These are phyloP conservation scores for Drosophila differens DNA, from an alignment of 2,888 invertebrate genomes.

Conservation along the genomic window DNA sequence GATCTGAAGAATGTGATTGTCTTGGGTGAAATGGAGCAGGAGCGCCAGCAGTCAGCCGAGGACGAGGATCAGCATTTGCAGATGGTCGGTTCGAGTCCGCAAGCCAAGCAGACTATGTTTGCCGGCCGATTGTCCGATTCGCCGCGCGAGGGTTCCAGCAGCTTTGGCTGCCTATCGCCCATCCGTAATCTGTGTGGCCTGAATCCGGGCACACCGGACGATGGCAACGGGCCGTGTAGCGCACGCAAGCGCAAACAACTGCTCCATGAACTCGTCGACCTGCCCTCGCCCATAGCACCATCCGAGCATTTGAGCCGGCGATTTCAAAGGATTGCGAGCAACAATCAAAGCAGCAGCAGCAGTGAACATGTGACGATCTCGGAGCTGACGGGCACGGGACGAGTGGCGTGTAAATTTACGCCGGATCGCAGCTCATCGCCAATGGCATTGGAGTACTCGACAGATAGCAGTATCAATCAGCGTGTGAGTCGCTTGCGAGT, in stretches of 20 bases:
- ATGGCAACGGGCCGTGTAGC: conserved; percentile 50
- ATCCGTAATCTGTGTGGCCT: conserved; percentile 79
- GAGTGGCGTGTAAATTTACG: conserved; percentile 64
- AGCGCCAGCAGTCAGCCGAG: conserved; percentile 18
- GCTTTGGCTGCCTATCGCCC: conserved; percentile 84
- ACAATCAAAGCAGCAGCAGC: conserved; percentile 5
- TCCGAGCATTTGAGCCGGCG: conserved; percentile 66
- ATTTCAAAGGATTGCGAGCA: conserved; percentile 10
- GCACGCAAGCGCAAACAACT: conserved; percentile 64
- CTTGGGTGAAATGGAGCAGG: conserved; percentile 52
- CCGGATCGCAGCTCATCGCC: conserved; percentile 81
- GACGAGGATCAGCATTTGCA: conserved; percentile 15
- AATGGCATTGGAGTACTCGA: conserved; percentile 68
- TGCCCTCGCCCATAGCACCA: conserved; percentile 76
- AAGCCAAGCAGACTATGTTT: conserved; percentile 69
- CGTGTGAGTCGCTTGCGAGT: conserved; percentile 76
- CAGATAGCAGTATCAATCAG: conserved; percentile 78
- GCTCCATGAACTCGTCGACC: conserved; percentile 64
- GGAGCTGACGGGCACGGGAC: conserved; percentile 43
- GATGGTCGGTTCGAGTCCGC: conserved; percentile 73
- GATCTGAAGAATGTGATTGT: conserved; percentile 78
- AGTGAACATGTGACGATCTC: conserved; percentile 62
- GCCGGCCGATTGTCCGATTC: conserved; percentile 81
- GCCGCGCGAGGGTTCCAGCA: conserved; percentile 75
- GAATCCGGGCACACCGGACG: conserved; percentile 59